Percentiles rank a stretch among this genome's conserved stretches.
Conservation (phyloP, 2,113 vertebrate species). For the Pimephales promelas region DNA sequence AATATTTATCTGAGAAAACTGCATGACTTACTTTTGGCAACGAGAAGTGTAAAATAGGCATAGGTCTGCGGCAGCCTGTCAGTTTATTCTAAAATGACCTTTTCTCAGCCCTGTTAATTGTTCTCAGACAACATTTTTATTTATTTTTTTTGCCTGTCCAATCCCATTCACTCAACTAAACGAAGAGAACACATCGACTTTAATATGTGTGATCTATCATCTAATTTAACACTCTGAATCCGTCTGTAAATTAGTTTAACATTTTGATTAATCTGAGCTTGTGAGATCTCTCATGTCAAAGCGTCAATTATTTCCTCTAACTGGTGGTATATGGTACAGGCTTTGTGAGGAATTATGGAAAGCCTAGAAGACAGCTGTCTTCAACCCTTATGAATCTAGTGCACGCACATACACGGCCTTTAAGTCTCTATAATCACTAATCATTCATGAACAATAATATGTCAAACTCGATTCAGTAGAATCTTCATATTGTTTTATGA, state of each 20-base stretch:
- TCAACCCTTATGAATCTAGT: slow-evolving; percentile 33
- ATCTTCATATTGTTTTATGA: slow-evolving; percentile 14
- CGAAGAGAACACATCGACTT: slow-evolving; percentile 21
- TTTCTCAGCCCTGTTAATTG: slow-evolving; percentile 47
- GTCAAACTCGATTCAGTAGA: neutral
- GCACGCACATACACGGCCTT: slow-evolving; percentile 11
- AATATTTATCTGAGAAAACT: neutral
- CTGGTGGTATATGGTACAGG: slow-evolving; percentile 31
- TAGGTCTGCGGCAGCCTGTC: slow-evolving; percentile 9
- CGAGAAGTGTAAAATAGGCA: slow-evolving; percentile 25
- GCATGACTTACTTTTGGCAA: slow-evolving; percentile 19
- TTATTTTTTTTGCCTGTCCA: slow-evolving; percentile 16
- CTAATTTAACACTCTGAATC: slow-evolving; percentile 48
- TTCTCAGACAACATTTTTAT: slow-evolving; percentile 26
- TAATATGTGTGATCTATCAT: slow-evolving; percentile 55
- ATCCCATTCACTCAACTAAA: slow-evolving; percentile 40
- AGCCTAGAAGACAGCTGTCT: slow-evolving; percentile 46
- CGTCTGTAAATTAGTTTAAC: slow-evolving; percentile 61
- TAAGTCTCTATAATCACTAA: slow-evolving; percentile 30
- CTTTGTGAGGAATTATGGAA: slow-evolving; percentile 52
- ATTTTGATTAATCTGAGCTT: slow-evolving; percentile 57
- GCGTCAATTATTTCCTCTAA: slow-evolving; percentile 56
- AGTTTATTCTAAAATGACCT: slow-evolving; percentile 55
- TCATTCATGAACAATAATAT: slow-evolving; percentile 29
- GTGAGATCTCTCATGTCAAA: slow-evolving; percentile 47